Evolutionary conservation across 2,888 invertebrate species (phyloP).

Genomic region (Kuschelorhynchus macadamiae): DNA sequence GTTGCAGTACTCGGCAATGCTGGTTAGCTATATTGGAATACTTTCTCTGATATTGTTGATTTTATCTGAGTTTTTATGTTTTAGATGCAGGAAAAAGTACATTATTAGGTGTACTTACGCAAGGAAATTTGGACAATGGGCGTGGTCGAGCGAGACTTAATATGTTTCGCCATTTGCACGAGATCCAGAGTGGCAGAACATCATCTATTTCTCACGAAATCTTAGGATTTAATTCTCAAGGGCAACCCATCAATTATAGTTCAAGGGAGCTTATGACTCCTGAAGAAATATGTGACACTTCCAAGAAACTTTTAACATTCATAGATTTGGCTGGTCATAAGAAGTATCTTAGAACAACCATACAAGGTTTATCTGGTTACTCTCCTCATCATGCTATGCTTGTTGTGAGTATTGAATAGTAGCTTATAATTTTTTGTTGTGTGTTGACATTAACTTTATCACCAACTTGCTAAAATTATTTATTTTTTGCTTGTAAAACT

Average conservation of each 20-base stretch:
- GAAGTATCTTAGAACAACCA: conserved; percentile 95
- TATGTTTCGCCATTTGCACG: conserved; percentile 95
- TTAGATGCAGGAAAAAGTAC: conserved; percentile 96
- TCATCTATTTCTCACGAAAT: conserved; percentile 97
- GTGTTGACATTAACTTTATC: no score
- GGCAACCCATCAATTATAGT: conserved; percentile 88
- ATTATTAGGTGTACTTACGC: conserved; percentile 93
- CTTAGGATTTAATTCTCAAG: conserved; percentile 91
- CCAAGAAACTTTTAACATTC: conserved; percentile 93
- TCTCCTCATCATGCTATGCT: conserved; percentile 93
- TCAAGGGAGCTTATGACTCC: conserved; percentile 91
- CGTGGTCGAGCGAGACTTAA: conserved; percentile 94
- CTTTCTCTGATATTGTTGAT: background rate
- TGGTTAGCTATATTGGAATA: conserved; percentile 31
- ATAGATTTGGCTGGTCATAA: conserved; percentile 97
- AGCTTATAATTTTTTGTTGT: no score
- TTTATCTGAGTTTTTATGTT: background rate
- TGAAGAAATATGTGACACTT: conserved; percentile 93
- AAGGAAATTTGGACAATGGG: conserved; percentile 96
- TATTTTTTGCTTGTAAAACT: no score
- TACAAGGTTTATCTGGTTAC: conserved; percentile 94
- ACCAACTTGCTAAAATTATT: no score
- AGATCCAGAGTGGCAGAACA: conserved; percentile 93
- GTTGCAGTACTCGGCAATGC: conserved; percentile 96
- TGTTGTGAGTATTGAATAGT: conserved; percentile 74